Conservation (phyloP, 2,797 vertebrate species). For the Malacoraja senta region DNA sequence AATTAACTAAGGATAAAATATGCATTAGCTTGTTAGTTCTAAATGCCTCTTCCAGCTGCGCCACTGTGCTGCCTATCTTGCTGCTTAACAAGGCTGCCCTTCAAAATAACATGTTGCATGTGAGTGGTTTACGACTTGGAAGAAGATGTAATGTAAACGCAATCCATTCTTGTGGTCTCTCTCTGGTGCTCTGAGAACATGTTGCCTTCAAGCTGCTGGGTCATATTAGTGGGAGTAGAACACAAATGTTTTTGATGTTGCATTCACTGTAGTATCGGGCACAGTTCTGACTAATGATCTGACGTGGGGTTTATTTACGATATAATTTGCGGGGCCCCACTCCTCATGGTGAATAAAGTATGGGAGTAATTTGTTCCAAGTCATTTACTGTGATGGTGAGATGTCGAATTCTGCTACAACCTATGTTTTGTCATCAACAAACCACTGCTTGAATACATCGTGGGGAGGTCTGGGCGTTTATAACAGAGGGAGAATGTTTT, state of each 20-base stretch:
- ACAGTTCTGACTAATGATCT: not conserved
- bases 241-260: not conserved
- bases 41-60: no score
- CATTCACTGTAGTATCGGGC: not conserved
- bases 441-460: not conserved
- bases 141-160: not conserved
- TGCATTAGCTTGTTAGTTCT: no score
- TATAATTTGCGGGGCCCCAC: not conserved
- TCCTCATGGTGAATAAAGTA: not conserved
- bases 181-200: not conserved
- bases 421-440: not conserved
- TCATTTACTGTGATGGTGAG: not conserved
- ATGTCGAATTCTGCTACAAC: not conserved
- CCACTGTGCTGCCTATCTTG: no score
- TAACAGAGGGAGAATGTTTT: not conserved
- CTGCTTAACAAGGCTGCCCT: not conserved
- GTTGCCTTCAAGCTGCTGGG: not conserved
- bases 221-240: not conserved
- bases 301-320: not conserved
- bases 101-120: not conserved
- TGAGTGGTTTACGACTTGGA: not conserved
- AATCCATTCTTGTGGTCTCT: not conserved
- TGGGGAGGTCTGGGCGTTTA: not conserved
- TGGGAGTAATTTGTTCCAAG: not conserved
- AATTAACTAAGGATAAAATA: no score